These are phyloP conservation scores for Agonopterix subpropinquella DNA, from an alignment of 2,888 invertebrate species.

Conservation along the genomic window DNA sequence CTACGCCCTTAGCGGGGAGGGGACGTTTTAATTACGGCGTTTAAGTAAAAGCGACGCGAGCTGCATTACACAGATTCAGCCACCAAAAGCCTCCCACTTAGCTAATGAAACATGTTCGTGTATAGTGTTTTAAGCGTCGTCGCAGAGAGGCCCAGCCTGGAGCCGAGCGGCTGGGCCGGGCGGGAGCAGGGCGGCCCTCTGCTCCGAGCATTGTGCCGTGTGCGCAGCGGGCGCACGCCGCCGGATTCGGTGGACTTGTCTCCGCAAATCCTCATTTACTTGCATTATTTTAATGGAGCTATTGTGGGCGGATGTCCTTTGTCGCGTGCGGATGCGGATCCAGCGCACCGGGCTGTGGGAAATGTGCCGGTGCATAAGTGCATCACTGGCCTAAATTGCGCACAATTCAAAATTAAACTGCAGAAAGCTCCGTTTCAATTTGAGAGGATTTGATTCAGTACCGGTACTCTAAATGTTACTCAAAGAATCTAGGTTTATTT, in stretches of 20 bases:
- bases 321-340: slow-evolving; percentile 58
- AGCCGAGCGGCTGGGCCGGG: slow-evolving; percentile 12
- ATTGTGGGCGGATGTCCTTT: slow-evolving; percentile 73
- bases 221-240: slow-evolving; percentile 40
- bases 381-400: slow-evolving; percentile 59
- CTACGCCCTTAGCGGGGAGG: slow-evolving; percentile 59
- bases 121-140: slow-evolving; percentile 64
- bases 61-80: slow-evolving; percentile 73
- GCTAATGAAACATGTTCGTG: slow-evolving; percentile 77
- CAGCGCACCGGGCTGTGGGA: slow-evolving; percentile 54
- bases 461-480: slow-evolving; percentile 18
- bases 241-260: slow-evolving; percentile 62
- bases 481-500: slow-evolving; percentile 20
- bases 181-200: slow-evolving; percentile 22
- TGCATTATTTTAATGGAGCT: slow-evolving; percentile 76
- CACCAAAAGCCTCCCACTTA: slow-evolving; percentile 76
- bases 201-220: slow-evolving; percentile 47
- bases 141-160: slow-evolving; percentile 24
- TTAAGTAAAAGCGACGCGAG: slow-evolving; percentile 72
- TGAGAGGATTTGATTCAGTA: slow-evolving; percentile 37
- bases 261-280: slow-evolving; percentile 74
- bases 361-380: slow-evolving; percentile 67
- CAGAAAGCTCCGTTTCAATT: slow-evolving; percentile 49
- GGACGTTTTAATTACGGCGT: slow-evolving; percentile 72
- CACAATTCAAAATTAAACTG: slow-evolving; percentile 46